Conservation (phyloP, 2,888 invertebrate species). For the Chromoteleia sp. region DNA sequence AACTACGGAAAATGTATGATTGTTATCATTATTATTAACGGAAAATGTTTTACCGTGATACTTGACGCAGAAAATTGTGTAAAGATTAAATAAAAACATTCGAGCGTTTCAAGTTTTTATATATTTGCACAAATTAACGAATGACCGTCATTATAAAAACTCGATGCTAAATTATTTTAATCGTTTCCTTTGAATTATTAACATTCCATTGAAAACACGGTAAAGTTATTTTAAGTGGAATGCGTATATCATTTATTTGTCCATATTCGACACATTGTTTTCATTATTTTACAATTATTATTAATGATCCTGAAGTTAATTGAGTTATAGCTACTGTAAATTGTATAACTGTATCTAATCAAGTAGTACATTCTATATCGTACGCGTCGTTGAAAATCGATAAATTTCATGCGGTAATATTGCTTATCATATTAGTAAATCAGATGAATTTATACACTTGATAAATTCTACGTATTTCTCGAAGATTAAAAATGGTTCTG, state of each 20-base stretch:
- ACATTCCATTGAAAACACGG: no score
- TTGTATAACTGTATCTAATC: conserved; percentile 20
- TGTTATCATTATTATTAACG: not conserved
- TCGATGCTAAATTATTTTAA: no score
- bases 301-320: not conserved
- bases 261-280: no score
- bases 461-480: conserved; percentile 54
- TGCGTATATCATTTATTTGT: no score
- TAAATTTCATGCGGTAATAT: conserved; percentile 33
- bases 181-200: no score
- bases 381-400: conserved; percentile 13
- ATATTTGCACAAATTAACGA: no score
- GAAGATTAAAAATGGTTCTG: conserved; percentile 63
- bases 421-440: conserved; percentile 46
- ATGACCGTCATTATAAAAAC: no score
- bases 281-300: not conserved
- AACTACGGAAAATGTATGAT: not conserved
- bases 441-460: conserved; percentile 45
- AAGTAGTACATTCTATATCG: conserved; percentile 17
- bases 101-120: no score
- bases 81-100: no score
- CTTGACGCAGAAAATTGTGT: no score
- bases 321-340: conserved; percentile 11
- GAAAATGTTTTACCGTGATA: no score
- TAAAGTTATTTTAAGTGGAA: no score